Percentiles rank a stretch among this genome's conserved stretches.
phyloP scores from a whole-genome alignment of 2,888 invertebrate genomes.

The Oxytorus armatus region DNA sequence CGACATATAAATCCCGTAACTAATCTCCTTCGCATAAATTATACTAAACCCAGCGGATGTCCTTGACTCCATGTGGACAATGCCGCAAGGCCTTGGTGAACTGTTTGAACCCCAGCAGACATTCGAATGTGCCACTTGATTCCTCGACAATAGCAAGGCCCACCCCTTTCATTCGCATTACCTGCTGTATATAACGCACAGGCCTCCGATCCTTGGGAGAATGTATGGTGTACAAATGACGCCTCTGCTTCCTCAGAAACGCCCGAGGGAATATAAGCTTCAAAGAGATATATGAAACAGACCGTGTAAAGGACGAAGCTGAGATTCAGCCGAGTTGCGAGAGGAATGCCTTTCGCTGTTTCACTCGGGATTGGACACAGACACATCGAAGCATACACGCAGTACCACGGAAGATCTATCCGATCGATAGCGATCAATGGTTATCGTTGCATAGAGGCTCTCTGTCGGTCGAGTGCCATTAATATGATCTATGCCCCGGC shows the following conservation, averaged over 20 bases:
- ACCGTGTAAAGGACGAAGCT: slow-evolving; percentile 2
- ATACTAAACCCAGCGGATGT: neutral
- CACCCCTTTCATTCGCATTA: slow-evolving; percentile 31
- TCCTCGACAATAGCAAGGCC: slow-evolving; percentile 36
- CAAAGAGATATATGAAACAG: slow-evolving; percentile 31
- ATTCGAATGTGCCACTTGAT: slow-evolving; percentile 35
- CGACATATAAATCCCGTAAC: neutral
- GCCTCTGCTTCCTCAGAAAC: slow-evolving; percentile 48
- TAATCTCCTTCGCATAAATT: neutral
- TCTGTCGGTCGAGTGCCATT: slow-evolving; percentile 77
- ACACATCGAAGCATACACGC: slow-evolving; percentile 25
- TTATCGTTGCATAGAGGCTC: slow-evolving; percentile 69
- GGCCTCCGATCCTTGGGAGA: neutral
- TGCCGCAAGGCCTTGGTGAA: neutral
- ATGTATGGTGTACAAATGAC: slow-evolving; percentile 7
- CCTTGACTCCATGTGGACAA: slow-evolving; percentile 1
- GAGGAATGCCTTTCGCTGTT: slow-evolving; percentile 44
- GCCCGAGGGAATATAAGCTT: slow-evolving; percentile 43
- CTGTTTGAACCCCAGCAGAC: neutral
- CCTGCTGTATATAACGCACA: slow-evolving; percentile 1
- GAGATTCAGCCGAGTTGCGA: neutral
- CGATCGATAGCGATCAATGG: slow-evolving; percentile 72
- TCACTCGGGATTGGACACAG: slow-evolving; percentile 12
- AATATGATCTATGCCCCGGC: slow-evolving; percentile 83
- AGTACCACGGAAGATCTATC: slow-evolving; percentile 66